Conservation (phyloP, 2,888 invertebrate genomes). For the Cryptus viduatorius region DNA sequence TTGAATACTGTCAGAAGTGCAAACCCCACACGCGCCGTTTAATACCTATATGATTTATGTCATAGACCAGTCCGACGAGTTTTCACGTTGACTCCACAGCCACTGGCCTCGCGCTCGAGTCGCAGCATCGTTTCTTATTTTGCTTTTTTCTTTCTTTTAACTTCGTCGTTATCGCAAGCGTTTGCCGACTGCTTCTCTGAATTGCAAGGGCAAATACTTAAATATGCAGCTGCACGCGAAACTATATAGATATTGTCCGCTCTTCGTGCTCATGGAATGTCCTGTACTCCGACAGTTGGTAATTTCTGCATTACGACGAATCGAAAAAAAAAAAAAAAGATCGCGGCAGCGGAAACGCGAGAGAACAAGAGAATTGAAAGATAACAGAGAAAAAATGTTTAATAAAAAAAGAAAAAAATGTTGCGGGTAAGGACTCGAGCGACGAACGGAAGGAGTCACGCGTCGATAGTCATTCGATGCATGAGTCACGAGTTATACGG, state of each 20-base stretch:
- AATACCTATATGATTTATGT: slow-evolving; percentile 59
- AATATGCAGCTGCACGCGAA: neutral
- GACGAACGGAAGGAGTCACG: slow-evolving; percentile 38
- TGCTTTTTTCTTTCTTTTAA: neutral
- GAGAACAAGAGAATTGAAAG: slow-evolving; percentile 3
- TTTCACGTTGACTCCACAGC: slow-evolving; percentile 33
- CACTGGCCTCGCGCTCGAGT: slow-evolving; percentile 35
- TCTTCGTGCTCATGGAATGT: neutral
- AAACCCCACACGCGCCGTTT: slow-evolving; percentile 30
- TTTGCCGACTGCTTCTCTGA: neutral
- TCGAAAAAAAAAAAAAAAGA: neutral
- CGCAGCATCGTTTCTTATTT: slow-evolving; percentile 27
- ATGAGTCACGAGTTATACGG: slow-evolving; percentile 44
- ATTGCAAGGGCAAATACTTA: slow-evolving; percentile 1
- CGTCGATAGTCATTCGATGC: slow-evolving; percentile 48
- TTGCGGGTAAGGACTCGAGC: neutral
- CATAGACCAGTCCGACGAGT: slow-evolving; percentile 59
- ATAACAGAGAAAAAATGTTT: neutral
- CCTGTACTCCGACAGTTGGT: slow-evolving; percentile 14
- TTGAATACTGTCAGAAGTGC: slow-evolving; percentile 13
- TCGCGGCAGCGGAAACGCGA: neutral
- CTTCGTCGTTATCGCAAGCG: neutral
- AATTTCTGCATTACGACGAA: neutral
- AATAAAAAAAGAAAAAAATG: neutral
- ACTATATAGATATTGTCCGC: neutral